Evolutionary conservation across 1,140 invertebrate genomes (phyloP).

Genomic region (Caerostris extrusa): DNA sequence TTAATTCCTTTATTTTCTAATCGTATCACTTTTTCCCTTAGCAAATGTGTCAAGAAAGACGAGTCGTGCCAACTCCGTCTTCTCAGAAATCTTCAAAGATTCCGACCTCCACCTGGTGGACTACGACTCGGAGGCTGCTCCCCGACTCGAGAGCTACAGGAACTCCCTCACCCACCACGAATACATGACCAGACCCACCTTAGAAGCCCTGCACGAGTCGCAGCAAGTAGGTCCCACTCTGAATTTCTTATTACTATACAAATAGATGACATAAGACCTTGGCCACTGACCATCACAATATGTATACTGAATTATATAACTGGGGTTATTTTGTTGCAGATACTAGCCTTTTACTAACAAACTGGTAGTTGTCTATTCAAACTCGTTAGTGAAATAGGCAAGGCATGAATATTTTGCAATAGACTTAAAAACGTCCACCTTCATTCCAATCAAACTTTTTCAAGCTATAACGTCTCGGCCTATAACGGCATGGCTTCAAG

Average conservation of each 20-base stretch:
- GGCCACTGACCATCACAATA: too few species aligned
- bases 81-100: slow-evolving; percentile 54
- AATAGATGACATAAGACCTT: too few species aligned
- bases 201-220: slow-evolving; percentile 47
- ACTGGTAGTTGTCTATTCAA: too few species aligned
- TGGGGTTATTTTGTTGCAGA: too few species aligned
- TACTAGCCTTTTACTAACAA: too few species aligned
- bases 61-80: slow-evolving; percentile 60
- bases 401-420: too few species aligned
- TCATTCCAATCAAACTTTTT: too few species aligned
- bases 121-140: slow-evolving; percentile 57
- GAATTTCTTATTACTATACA: neutral
- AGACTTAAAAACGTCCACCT: too few species aligned
- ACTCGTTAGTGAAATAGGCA: too few species aligned
- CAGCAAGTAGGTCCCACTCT: neutral
- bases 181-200: slow-evolving; percentile 50
- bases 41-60: neutral
- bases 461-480: too few species aligned
- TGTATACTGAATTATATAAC: too few species aligned
- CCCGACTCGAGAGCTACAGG: slow-evolving; percentile 66
- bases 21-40: neutral
- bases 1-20: neutral
- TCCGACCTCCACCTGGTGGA: slow-evolving; percentile 48
- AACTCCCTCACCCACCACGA: slow-evolving; percentile 46
- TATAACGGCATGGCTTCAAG: too few species aligned